phyloP scores from a whole-genome alignment of 2,797 vertebrate species.

The Petrocephalus schoutedeni region DNA sequence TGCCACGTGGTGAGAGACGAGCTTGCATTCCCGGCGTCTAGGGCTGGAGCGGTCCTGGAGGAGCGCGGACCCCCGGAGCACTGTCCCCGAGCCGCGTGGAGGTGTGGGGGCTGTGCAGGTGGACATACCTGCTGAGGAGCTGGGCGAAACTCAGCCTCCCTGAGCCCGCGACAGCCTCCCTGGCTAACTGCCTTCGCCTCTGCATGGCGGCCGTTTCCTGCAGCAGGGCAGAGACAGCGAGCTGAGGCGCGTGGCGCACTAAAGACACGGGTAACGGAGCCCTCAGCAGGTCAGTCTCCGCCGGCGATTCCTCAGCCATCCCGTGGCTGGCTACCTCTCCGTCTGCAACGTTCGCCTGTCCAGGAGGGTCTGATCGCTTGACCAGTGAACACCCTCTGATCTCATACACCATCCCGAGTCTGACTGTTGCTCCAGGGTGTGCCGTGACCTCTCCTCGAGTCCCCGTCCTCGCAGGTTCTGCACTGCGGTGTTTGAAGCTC shows the following conservation, averaged over 20 bases:
- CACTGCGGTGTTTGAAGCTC: not conserved
- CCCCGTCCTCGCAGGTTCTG: not conserved
- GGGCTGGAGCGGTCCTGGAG: not conserved
- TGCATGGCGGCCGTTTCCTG: constrained; percentile 75
- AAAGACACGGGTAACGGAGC: not conserved
- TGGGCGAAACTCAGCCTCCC: constrained; percentile 56
- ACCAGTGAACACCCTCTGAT: not conserved
- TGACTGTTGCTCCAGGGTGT: not conserved
- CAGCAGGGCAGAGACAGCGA: not conserved
- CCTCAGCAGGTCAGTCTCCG: not conserved
- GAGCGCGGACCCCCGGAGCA: not conserved
- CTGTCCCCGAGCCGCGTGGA: not conserved
- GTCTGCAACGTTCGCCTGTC: not conserved
- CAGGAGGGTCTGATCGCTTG: not conserved
- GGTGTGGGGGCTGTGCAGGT: not conserved
- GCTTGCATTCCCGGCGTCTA: not conserved
- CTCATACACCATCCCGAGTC: not conserved
- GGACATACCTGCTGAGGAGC: constrained; percentile 74
- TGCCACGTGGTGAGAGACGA: not conserved
- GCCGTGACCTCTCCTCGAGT: not conserved
- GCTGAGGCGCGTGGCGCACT: not conserved
- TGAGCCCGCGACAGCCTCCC: constrained; percentile 62
- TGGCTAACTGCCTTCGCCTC: constrained; percentile 61
- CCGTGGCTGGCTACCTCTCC: not conserved
- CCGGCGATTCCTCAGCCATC: not conserved